phyloP scores from a whole-genome alignment of 2,113 vertebrate species.

The Siniperca chuatsi region DNA sequence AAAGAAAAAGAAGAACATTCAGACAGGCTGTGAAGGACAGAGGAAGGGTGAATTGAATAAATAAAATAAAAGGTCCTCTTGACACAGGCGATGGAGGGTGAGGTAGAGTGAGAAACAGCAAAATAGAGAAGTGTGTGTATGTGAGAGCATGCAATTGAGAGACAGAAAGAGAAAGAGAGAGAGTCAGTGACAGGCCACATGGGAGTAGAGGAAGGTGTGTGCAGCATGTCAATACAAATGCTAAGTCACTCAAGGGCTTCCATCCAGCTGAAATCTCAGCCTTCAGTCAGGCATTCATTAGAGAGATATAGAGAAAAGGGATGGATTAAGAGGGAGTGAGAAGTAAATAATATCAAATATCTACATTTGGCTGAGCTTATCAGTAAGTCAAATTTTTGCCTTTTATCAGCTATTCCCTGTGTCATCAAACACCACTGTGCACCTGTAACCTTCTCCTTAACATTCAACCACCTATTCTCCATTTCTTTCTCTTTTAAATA shows the following conservation, averaged over 20 bases:
- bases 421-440: neutral
- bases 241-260: conserved; percentile 66
- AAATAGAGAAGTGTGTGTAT: conserved; percentile 24
- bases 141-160: conserved; percentile 15
- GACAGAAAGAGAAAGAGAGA: conserved; percentile 26
- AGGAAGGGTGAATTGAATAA: conserved; percentile 57
- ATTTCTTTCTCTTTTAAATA: conserved; percentile 8
- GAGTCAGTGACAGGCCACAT: conserved; percentile 43
- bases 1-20: conserved; percentile 25
- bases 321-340: neutral
- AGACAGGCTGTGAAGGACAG: conserved; percentile 55
- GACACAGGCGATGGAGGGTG: conserved; percentile 36
- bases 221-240: conserved; percentile 72
- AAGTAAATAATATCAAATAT: conserved; percentile 9
- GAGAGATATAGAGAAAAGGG: neutral
- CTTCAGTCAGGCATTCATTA: conserved; percentile 25
- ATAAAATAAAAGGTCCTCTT: conserved; percentile 27
- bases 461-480: neutral
- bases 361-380: conserved; percentile 2
- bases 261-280: conserved; percentile 47
- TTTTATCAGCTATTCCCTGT: conserved; percentile 24
- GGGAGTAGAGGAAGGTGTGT: conserved; percentile 61
- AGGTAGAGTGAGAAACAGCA: conserved; percentile 47
- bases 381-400: conserved; percentile 19
- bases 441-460: conserved; percentile 4